Percentiles rank a stretch among this genome's conserved stretches.
phyloP scores from a whole-genome alignment of 2,113 vertebrate species.

The Amazona guildingii region DNA sequence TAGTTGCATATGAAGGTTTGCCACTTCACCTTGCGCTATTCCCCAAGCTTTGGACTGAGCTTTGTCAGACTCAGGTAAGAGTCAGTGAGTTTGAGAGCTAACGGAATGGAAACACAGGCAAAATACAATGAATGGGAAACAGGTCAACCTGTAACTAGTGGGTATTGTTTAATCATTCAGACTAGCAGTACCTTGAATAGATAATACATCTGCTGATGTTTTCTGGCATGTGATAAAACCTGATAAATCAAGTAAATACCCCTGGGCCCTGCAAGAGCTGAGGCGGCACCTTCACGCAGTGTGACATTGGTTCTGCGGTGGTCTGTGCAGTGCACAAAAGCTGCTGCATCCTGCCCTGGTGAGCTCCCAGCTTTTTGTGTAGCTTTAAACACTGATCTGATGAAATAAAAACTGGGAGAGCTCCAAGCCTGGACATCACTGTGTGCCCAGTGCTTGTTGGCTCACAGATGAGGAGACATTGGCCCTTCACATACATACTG shows the following conservation, averaged over 20 bases:
- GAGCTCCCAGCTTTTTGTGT: neutral
- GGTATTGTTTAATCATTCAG: neutral
- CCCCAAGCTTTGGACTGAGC: conserved; percentile 97
- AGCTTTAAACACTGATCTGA: neutral
- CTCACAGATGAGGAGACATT: neutral
- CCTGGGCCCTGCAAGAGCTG: neutral
- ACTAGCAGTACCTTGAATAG: neutral
- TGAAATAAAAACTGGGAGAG: neutral
- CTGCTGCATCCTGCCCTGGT: neutral
- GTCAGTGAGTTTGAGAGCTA: neutral
- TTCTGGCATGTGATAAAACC: neutral
- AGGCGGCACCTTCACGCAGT: neutral
- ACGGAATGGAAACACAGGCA: neutral
- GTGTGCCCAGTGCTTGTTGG: neutral
- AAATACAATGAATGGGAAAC: neutral
- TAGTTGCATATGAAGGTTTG: conserved; percentile 97
- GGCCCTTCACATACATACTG: rapidly evolving
- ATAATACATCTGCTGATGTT: neutral
- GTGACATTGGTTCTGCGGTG: rapidly evolving
- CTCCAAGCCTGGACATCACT: rapidly evolving
- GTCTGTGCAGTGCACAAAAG: neutral
- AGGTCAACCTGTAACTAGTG: neutral
- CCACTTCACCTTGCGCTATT: conserved; percentile 94
- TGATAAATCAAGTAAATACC: neutral
- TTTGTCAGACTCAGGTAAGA: conserved; percentile 94